Percentiles rank a stretch among this genome's conserved stretches.
Conservation (phyloP, 64 coral and sea anemone species). For the Dendrophyllia cribrosa region DNA sequence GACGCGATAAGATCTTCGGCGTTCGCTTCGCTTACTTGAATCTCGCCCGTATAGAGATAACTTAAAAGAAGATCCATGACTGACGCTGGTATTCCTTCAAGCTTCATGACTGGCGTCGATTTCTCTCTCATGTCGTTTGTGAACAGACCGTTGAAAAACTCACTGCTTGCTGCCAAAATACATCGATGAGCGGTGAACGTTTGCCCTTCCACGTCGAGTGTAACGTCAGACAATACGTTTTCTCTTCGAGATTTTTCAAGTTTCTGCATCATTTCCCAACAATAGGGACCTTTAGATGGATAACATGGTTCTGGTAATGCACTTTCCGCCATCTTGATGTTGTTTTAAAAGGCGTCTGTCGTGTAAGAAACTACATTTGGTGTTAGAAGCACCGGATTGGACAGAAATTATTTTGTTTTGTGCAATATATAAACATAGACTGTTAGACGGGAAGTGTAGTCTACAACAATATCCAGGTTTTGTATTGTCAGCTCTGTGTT, state of each 20-base stretch:
- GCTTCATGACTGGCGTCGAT: slow-evolving; percentile 29
- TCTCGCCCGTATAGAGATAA: slow-evolving; percentile 81
- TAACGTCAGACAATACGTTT: slow-evolving; percentile 69
- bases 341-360: neutral
- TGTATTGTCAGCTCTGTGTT: too few relatives aligned
- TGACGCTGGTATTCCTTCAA: slow-evolving; percentile 52
- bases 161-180: slow-evolving; percentile 68
- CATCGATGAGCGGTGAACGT: slow-evolving; percentile 65
- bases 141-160: slow-evolving; percentile 82
- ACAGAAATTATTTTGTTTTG: too few relatives aligned
- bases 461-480: too few relatives aligned
- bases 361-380: neutral
- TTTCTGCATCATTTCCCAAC: slow-evolving; percentile 57
- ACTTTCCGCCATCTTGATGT: slow-evolving; percentile 16
- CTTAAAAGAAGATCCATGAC: slow-evolving; percentile 46
- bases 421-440: too few relatives aligned
- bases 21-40: slow-evolving; percentile 62
- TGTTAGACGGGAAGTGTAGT: too few relatives aligned
- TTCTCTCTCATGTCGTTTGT: slow-evolving; percentile 85
- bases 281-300: slow-evolving; percentile 10
- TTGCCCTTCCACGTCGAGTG: slow-evolving; percentile 66
- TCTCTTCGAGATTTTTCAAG: slow-evolving; percentile 76
- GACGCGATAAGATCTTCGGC: slow-evolving; percentile 74
- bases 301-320: neutral
- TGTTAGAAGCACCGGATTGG: too few relatives aligned